Percentiles rank a stretch among this genome's conserved stretches.
Conservation (phyloP, 2,113 vertebrate species). For the Cynocephalus volans region DNA sequence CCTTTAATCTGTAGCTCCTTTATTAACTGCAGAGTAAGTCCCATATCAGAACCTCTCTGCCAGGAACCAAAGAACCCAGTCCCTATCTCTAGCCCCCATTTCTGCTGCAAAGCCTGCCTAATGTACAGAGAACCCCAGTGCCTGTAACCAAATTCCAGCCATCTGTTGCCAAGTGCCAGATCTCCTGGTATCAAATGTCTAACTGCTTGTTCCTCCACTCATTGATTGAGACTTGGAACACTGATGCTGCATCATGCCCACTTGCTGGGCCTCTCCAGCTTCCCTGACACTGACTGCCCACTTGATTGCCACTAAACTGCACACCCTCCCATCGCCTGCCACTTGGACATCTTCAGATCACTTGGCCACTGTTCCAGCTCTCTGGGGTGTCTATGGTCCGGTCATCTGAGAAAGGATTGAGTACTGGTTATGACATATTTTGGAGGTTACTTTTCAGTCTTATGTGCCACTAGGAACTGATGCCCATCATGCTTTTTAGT, state of each 20-base stretch:
- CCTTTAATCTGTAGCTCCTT: constrained; percentile 41
- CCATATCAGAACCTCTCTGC: background rate
- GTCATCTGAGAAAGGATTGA: background rate
- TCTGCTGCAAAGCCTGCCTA: constrained; percentile 38
- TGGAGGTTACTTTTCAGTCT: constrained; percentile 1
- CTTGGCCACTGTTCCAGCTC: background rate
- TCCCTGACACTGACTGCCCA: background rate
- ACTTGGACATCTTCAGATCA: background rate
- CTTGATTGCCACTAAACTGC: background rate
- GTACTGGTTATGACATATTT: background rate
- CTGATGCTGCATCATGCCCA: background rate
- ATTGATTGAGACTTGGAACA: background rate
- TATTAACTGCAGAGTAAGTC: background rate
- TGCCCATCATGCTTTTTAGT: background rate
- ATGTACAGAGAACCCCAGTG: background rate
- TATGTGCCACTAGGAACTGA: background rate
- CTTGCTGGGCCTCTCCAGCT: background rate
- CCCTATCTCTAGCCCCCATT: background rate
- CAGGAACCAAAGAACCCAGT: background rate
- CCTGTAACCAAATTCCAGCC: background rate
- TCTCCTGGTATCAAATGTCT: constrained; percentile 12
- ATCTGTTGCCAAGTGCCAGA: background rate
- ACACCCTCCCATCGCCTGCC: background rate
- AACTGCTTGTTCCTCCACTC: background rate
- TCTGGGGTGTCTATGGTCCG: background rate